A percentile compares a stretch with the other conserved stretches of the same genome.
Evolutionary conservation across 2,797 vertebrate genomes (phyloP).

Genomic region (Urosaurus nigricauda): DNA sequence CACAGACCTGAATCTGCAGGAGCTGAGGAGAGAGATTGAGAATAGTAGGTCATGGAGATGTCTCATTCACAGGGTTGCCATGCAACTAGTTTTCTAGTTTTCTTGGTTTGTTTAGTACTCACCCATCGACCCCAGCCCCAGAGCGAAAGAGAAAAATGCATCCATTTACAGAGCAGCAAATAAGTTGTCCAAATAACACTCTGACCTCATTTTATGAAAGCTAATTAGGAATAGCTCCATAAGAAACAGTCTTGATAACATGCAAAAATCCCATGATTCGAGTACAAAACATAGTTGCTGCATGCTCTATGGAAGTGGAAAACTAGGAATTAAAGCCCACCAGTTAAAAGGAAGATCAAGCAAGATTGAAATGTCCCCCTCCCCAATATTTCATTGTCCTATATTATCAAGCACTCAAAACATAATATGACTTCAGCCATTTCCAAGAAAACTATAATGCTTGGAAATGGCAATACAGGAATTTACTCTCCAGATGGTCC

Average conservation of each 20-base stretch:
- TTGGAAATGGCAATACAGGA: constrained; percentile 25
- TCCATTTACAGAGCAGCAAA: not conserved
- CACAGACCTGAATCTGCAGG: too few relatives aligned
- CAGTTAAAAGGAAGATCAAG: not conserved
- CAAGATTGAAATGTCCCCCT: not conserved
- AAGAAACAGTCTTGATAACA: too few relatives aligned
- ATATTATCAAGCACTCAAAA: not conserved
- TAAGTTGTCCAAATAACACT: not conserved
- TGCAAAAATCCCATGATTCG: not conserved
- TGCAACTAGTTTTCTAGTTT: not conserved
- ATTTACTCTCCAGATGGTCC: constrained; percentile 9
- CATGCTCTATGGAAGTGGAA: not conserved
- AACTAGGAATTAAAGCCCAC: not conserved
- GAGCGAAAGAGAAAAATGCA: not conserved
- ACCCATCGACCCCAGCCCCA: too few relatives aligned
- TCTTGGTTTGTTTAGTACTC: not conserved
- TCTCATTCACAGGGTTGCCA: too few relatives aligned
- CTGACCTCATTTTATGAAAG: not conserved
- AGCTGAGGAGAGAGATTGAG: too few relatives aligned
- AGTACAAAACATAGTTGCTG: constrained; percentile 13
- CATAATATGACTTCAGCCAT: not conserved
- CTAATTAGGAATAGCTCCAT: too few relatives aligned
- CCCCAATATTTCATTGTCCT: not conserved
- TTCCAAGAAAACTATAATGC: constrained; percentile 13
- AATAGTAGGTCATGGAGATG: too few relatives aligned